These are phyloP conservation scores for Circaetus cinerascens DNA, from an alignment of 2,113 vertebrate genomes.

Conservation along the genomic window DNA sequence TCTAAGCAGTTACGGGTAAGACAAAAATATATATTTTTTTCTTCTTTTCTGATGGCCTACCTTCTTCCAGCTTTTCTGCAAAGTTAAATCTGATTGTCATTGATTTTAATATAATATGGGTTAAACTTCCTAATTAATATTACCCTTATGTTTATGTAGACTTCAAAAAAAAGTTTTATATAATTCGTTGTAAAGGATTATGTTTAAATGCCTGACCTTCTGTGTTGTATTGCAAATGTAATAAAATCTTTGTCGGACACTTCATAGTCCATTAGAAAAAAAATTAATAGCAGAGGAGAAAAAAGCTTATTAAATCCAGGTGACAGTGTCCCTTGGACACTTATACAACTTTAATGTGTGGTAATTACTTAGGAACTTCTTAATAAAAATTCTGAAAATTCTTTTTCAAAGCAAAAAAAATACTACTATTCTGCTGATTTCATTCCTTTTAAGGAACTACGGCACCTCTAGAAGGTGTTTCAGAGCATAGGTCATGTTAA, in stretches of 20 bases:
- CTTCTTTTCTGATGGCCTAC: not conserved
- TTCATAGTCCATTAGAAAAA: not conserved
- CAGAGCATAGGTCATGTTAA: not conserved
- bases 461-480: not conserved
- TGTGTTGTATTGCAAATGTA: not conserved
- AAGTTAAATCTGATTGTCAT: not conserved
- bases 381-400: not conserved
- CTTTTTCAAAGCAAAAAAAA: not conserved
- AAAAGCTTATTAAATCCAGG: not conserved
- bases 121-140: not conserved
- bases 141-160: not conserved
- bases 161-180: not conserved
- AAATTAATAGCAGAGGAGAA: not conserved
- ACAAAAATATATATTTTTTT: not conserved
- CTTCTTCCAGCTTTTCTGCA: not conserved
- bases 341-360: not conserved
- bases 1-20: not conserved
- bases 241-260: not conserved
- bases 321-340: not conserved
- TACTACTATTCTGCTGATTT: not conserved
- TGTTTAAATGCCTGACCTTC: not conserved
- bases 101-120: not conserved
- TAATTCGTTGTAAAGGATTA: not conserved
- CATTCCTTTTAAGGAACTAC: not conserved
- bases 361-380: not conserved